Percentiles rank a stretch among this genome's conserved stretches.
Evolutionary conservation across 2,797 vertebrate genomes (phyloP).

Genomic region (Cercopithecus hamlyni): DNA sequence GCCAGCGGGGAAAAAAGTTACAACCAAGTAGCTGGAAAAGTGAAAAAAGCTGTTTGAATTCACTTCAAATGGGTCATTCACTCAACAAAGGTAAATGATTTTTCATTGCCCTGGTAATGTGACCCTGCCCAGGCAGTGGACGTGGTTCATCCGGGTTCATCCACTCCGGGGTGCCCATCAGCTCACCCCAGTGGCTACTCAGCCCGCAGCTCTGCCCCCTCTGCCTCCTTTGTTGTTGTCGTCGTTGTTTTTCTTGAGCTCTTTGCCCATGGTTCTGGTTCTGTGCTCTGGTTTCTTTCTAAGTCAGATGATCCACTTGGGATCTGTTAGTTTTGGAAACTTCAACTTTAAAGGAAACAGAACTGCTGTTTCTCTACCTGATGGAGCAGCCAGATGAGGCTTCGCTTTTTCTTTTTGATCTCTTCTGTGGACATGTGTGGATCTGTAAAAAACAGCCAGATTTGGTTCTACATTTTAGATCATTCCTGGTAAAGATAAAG

Average conservation of each 20-base stretch:
- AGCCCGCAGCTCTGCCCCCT: not conserved
- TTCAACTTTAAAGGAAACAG: not conserved
- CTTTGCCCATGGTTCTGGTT: not conserved
- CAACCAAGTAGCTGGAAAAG: not conserved
- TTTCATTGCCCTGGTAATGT: not conserved
- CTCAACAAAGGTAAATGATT: not conserved
- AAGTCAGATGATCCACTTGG: not conserved
- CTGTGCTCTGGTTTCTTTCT: slow-evolving; percentile 36
- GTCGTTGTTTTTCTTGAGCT: not conserved
- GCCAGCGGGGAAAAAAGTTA: not conserved
- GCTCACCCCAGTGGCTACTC: too few relatives aligned
- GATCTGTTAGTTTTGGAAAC: not conserved
- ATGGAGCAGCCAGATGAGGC: not conserved
- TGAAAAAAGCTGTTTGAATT: not conserved
- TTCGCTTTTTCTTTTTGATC: not conserved
- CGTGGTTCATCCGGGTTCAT: rapidly evolving
- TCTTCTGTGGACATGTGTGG: not conserved
- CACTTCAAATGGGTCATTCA: not conserved
- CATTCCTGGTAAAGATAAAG: not conserved
- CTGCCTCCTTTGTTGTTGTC: not conserved
- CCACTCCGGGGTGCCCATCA: rapidly evolving
- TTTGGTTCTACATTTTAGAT: not conserved
- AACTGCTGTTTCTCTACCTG: not conserved
- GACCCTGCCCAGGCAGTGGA: not conserved
- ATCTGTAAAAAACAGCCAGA: not conserved